These are phyloP conservation scores for Myotis planiceps DNA, from an alignment of 2,797 vertebrate genomes.

Conservation along the genomic window DNA sequence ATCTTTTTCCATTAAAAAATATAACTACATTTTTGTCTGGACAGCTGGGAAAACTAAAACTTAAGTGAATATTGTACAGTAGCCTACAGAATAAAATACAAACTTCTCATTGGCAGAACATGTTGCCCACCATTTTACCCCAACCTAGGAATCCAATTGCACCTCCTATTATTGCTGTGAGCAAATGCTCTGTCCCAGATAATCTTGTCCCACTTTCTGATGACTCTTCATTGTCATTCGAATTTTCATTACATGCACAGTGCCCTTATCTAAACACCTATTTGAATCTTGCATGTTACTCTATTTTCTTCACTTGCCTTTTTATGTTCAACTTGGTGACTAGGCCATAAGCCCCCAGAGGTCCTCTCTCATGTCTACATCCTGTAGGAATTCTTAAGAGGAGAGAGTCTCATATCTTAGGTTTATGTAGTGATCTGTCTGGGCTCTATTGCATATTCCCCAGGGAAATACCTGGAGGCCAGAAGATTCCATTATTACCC, in stretches of 20 bases:
- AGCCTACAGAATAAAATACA: neutral
- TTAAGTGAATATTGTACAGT: neutral
- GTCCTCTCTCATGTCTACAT: neutral
- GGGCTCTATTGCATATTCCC: neutral
- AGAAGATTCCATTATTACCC: slow-evolving; percentile 32
- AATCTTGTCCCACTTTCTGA: neutral
- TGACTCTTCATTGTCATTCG: neutral
- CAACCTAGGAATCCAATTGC: neutral
- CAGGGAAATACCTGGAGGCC: slow-evolving; percentile 31
- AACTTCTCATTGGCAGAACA: neutral
- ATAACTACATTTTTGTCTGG: neutral
- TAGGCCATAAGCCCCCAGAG: neutral
- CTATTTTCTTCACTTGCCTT: slow-evolving; percentile 30
- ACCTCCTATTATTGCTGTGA: neutral
- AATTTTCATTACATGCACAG: neutral
- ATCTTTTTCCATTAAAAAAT: neutral
- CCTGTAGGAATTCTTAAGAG: slow-evolving; percentile 19
- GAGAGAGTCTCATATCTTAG: neutral
- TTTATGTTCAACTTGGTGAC: slow-evolving; percentile 32
- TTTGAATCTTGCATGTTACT: neutral
- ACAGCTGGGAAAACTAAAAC: neutral
- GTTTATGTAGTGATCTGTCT: neutral
- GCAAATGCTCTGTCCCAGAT: neutral
- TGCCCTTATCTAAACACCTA: neutral
- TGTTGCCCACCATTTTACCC: neutral